These are phyloP conservation scores for Agriopis leucophaearia DNA, from an alignment of 2,888 invertebrate species.

Conservation along the genomic window DNA sequence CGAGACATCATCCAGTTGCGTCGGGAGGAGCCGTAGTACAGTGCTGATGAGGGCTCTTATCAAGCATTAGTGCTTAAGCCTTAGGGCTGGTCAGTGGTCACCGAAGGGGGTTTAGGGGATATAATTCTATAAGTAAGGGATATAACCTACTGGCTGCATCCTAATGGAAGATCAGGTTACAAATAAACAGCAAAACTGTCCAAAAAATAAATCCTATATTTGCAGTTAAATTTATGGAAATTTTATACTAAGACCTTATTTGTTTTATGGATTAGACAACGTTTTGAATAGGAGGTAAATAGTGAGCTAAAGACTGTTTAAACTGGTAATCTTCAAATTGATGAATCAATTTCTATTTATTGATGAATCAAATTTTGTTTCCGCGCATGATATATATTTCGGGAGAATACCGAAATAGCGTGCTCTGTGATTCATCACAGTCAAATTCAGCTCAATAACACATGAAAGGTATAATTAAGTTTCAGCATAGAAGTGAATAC, in stretches of 20 bases:
- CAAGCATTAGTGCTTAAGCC: too few species aligned
- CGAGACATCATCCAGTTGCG: too few species aligned
- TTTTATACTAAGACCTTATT: background rate
- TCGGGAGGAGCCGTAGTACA: too few species aligned
- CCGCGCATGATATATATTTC: slow-evolving; percentile 2
- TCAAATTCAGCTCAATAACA: slow-evolving; percentile 10
- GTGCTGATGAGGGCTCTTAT: too few species aligned
- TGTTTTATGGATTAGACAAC: background rate
- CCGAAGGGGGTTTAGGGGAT: too few species aligned
- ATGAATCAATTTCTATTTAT: slow-evolving; percentile 11
- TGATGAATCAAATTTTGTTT: slow-evolving; percentile 12
- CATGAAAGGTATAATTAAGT: background rate
- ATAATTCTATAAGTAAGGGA: too few species aligned
- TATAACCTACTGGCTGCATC: too few species aligned
- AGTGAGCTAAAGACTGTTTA: background rate
- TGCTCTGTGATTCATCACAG: slow-evolving; percentile 20
- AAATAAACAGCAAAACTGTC: too few species aligned
- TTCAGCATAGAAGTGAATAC: background rate
- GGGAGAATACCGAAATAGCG: slow-evolving; percentile 8
- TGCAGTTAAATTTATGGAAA: slow-evolving; percentile 5
- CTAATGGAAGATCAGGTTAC: too few species aligned
- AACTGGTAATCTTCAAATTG: slow-evolving; percentile 15
- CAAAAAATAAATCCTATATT: too few species aligned
- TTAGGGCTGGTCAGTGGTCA: too few species aligned
- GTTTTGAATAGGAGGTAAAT: background rate